A percentile compares a stretch with the other conserved stretches of the same genome.
phyloP scores from a whole-genome alignment of 2,113 vertebrate species.

The Erinaceus europaeus region DNA sequence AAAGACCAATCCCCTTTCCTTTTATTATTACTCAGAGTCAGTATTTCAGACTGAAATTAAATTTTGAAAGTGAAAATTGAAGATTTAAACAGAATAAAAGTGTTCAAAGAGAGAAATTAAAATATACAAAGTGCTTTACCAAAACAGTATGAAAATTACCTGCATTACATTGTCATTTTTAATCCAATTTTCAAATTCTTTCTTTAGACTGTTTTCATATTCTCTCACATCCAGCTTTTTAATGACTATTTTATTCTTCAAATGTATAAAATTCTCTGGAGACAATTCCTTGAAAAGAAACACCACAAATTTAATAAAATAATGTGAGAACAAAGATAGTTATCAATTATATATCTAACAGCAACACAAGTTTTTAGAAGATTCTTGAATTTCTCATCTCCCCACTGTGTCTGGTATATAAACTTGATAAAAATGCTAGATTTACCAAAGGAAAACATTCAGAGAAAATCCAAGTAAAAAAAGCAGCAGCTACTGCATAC shows the following conservation, averaged over 20 bases:
- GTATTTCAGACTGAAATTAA: background rate
- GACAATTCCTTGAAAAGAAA: constrained; percentile 76
- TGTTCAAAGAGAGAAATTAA: background rate
- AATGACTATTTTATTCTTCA: constrained; percentile 82
- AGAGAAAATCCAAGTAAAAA: background rate
- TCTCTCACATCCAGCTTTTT: constrained; percentile 78
- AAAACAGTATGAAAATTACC: constrained; percentile 65
- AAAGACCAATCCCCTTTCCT: background rate
- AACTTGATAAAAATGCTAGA: background rate
- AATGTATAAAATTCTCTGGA: constrained; percentile 79
- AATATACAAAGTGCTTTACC: background rate
- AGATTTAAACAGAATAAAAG: background rate
- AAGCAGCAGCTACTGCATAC: background rate
- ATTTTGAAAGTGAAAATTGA: constrained; percentile 4
- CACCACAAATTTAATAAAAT: background rate
- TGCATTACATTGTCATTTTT: constrained; percentile 65
- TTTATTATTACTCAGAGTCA: background rate
- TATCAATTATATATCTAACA: background rate
- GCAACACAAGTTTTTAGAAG: background rate
- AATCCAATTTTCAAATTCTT: constrained; percentile 78
- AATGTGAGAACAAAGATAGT: background rate
- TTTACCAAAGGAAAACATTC: background rate
- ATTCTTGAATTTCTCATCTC: background rate
- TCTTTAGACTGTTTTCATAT: constrained; percentile 79
- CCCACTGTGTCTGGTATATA: background rate